Evolutionary conservation across 2,888 invertebrate genomes (phyloP).

Genomic region (Stictocephala bisonia): DNA sequence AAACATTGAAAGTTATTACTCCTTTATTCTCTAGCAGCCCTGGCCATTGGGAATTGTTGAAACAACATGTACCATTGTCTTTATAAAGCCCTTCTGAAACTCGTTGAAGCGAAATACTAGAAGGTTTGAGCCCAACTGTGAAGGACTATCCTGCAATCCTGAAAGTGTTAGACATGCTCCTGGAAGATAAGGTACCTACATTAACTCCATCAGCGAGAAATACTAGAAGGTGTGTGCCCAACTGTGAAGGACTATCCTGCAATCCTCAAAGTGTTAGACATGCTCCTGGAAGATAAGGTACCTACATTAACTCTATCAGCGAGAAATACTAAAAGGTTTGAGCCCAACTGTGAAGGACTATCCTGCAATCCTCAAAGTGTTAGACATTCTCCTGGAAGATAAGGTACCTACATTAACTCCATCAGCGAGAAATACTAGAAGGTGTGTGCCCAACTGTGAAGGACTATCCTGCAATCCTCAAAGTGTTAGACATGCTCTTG

Average conservation of each 20-base stretch:
- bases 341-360: slow-evolving; percentile 30
- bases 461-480: slow-evolving; percentile 40
- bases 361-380: slow-evolving; percentile 43
- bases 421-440: slow-evolving; percentile 39
- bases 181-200: slow-evolving; percentile 40
- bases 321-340: slow-evolving; percentile 20
- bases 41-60: slow-evolving; percentile 28
- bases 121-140: slow-evolving; percentile 24
- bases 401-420: slow-evolving; percentile 33
- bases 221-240: slow-evolving; percentile 24
- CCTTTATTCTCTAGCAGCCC: slow-evolving; percentile 33
- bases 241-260: slow-evolving; percentile 38
- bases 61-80: slow-evolving; percentile 27
- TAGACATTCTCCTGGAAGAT: slow-evolving; percentile 42
- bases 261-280: slow-evolving; percentile 40
- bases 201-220: slow-evolving; percentile 40
- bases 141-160: slow-evolving; percentile 41
- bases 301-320: slow-evolving; percentile 38
- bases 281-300: slow-evolving; percentile 41
- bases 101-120: slow-evolving; percentile 35
- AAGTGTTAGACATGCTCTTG: slow-evolving; percentile 39
- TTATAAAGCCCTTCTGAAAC: slow-evolving; percentile 34
- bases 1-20: slow-evolving; percentile 35
- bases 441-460: slow-evolving; percentile 27
- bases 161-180: slow-evolving; percentile 40